These are phyloP conservation scores for Eulimnadia texana DNA, from an alignment of 1,140 invertebrate genomes.

Conservation along the genomic window DNA sequence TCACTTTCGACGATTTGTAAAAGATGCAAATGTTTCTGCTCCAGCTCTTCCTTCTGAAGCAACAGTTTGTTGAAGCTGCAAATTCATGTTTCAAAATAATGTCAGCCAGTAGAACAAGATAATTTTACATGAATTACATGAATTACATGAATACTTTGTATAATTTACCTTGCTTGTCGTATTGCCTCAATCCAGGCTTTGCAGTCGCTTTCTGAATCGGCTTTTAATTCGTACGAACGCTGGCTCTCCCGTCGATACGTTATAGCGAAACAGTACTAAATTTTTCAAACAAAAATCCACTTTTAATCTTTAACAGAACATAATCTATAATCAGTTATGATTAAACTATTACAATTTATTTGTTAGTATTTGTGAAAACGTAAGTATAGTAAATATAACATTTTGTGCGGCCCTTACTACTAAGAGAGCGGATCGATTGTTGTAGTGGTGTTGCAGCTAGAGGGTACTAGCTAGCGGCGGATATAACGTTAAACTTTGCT, in stretches of 20 bases:
- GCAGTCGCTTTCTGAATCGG: constrained; percentile 68
- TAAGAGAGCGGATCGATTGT: too few relatives aligned
- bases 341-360: not conserved
- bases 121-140: not conserved
- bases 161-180: constrained; percentile 58
- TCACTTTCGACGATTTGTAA: constrained; percentile 85
- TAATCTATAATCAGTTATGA: too few relatives aligned
- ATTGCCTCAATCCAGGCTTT: constrained; percentile 82
- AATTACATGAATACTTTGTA: not conserved
- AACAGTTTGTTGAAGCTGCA: constrained; percentile 80
- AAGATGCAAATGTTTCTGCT: constrained; percentile 83
- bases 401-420: too few relatives aligned
- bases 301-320: too few relatives aligned
- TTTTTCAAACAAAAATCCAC: constrained; percentile 28
- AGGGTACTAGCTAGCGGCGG: too few relatives aligned
- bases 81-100: constrained; percentile 23
- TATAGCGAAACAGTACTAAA: constrained; percentile 76
- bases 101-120: not conserved
- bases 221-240: constrained; percentile 71
- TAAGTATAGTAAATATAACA: constrained; percentile 1
- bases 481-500: too few relatives aligned
- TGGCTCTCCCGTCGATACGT: constrained; percentile 73
- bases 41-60: constrained; percentile 79
- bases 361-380: not conserved
- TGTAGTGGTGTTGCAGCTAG: too few relatives aligned